Evolutionary conservation across 2,113 vertebrate genomes (phyloP).

Genomic region (Chlamydotis undulata): DNA sequence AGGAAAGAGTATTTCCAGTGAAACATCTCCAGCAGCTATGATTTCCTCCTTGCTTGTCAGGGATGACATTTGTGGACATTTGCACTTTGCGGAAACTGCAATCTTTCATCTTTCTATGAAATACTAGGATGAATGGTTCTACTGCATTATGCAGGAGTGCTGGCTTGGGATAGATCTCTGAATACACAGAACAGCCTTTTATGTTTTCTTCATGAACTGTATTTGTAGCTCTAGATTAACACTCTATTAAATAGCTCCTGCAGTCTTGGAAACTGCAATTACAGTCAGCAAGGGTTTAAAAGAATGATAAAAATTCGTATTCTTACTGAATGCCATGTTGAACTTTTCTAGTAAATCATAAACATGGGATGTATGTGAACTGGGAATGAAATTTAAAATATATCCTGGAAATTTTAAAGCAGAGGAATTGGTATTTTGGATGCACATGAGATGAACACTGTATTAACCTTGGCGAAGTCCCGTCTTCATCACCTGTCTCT

Average conservation of each 20-base stretch:
- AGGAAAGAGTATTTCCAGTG: background rate
- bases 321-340: background rate
- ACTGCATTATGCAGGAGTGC: background rate
- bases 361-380: rapidly evolving
- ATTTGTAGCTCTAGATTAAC: background rate
- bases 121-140: background rate
- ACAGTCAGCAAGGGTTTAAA: background rate
- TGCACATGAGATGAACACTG: background rate
- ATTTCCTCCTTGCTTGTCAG: background rate
- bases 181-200: background rate
- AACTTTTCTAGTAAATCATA: background rate
- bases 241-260: background rate
- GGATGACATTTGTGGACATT: background rate
- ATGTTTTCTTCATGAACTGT: background rate
- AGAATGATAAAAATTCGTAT: background rate
- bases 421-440: background rate
- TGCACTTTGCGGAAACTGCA: background rate
- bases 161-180: background rate
- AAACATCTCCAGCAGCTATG: background rate
- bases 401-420: background rate
- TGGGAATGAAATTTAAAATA: background rate
- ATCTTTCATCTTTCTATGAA: background rate
- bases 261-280: background rate
- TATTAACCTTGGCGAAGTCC: background rate
- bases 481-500: background rate